Evolutionary conservation across 2,888 invertebrate species (phyloP).

Genomic region (Hydraecia micacea): DNA sequence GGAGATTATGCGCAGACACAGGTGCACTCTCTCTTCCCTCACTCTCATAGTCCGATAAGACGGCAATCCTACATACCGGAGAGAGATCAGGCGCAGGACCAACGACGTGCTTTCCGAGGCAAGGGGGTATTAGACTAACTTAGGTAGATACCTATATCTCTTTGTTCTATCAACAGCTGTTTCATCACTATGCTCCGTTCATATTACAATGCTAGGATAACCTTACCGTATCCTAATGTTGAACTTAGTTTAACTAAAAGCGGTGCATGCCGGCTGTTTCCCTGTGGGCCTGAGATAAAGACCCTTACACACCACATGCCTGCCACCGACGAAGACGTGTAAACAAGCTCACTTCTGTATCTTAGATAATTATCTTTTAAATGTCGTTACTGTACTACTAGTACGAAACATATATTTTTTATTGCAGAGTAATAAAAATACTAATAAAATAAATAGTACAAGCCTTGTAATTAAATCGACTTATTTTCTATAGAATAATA

Average conservation of each 20-base stretch:
- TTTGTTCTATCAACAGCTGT: background rate
- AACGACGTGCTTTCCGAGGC: too few species aligned
- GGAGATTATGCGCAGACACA: too few species aligned
- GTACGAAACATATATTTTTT: slow-evolving; percentile 39
- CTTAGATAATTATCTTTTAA: slow-evolving; percentile 66
- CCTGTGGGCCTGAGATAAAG: slow-evolving; percentile 70
- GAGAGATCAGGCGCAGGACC: too few species aligned
- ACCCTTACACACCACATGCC: slow-evolving; percentile 73
- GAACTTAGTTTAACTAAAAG: slow-evolving; percentile 57
- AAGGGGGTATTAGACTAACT: too few species aligned
- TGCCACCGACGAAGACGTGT: slow-evolving; percentile 68
- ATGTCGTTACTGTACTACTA: slow-evolving; percentile 55
- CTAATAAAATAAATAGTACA: slow-evolving; percentile 31
- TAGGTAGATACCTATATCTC: too few species aligned
- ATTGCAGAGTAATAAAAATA: slow-evolving; percentile 50
- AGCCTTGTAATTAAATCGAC: slow-evolving; percentile 6
- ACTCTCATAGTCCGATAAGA: too few species aligned
- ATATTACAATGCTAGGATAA: background rate
- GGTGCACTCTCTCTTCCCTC: too few species aligned
- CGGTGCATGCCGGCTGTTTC: slow-evolving; percentile 47
- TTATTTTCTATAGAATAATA: background rate
- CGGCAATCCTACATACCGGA: too few species aligned
- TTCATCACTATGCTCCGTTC: background rate
- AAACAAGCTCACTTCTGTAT: slow-evolving; percentile 65
- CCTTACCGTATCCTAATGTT: slow-evolving; percentile 17